Conservation (phyloP, 2,113 vertebrate genomes). For the Xenus cinereus region DNA sequence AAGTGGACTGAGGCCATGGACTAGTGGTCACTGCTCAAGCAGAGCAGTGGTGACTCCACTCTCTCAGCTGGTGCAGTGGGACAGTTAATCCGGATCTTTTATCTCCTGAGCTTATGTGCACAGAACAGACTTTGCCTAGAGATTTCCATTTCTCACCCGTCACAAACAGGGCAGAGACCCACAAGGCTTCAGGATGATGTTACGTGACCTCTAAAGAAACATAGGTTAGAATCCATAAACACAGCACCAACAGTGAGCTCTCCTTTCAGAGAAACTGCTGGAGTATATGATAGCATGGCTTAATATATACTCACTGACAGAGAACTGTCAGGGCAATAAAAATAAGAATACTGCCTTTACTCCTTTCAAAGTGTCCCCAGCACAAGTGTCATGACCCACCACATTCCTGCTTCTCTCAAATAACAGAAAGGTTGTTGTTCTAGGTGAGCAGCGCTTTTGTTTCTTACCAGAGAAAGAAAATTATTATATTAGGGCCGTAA, state of each 20-base stretch:
- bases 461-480: neutral
- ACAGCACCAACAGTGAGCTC: neutral
- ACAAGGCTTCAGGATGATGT: neutral
- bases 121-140: neutral
- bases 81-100: neutral
- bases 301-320: neutral
- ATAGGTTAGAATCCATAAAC: neutral
- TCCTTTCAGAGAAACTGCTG: neutral
- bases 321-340: neutral
- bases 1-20: neutral
- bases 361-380: neutral
- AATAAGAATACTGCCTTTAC: neutral
- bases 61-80: neutral
- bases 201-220: neutral
- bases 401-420: neutral
- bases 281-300: neutral
- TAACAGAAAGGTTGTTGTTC: neutral
- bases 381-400: neutral
- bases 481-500: neutral
- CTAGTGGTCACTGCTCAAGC: neutral
- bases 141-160: neutral
- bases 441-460: neutral
- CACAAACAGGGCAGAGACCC: neutral
- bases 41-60: neutral
- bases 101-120: neutral